Conservation (phyloP, 2,113 vertebrate genomes). For the Eira barbara region DNA sequence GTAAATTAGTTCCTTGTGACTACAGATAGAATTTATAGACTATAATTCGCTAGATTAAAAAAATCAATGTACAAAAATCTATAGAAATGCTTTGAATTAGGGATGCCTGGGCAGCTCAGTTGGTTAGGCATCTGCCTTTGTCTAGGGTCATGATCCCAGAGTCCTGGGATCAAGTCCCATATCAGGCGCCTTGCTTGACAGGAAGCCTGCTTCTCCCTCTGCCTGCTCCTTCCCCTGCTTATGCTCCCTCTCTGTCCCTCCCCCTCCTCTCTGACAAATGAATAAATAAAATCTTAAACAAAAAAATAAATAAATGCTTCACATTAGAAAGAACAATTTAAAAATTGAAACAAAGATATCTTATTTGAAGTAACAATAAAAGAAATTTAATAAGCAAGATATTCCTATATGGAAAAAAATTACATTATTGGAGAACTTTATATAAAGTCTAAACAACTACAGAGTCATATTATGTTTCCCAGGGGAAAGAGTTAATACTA, state of each 20-base stretch:
- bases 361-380: background rate
- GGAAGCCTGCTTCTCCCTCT: too few species aligned
- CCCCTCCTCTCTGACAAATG: too few species aligned
- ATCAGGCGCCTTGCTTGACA: accelerated
- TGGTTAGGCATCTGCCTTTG: too few species aligned
- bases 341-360: background rate
- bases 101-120: too few species aligned
- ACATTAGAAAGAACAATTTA: background rate
- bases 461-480: background rate
- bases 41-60: background rate
- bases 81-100: background rate
- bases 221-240: too few species aligned
- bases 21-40: background rate
- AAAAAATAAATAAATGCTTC: background rate
- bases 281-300: too few species aligned
- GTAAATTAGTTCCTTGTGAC: background rate
- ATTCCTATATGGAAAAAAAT: background rate
- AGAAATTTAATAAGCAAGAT: background rate
- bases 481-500: background rate
- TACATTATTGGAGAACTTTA: background rate
- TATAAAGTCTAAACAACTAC: background rate
- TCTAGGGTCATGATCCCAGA: too few species aligned
- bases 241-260: too few species aligned
- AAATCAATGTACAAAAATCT: background rate
- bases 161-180: too few species aligned